These are phyloP conservation scores for Ceuthmochares aereus DNA, from an alignment of 2,113 vertebrate species.

Conservation along the genomic window DNA sequence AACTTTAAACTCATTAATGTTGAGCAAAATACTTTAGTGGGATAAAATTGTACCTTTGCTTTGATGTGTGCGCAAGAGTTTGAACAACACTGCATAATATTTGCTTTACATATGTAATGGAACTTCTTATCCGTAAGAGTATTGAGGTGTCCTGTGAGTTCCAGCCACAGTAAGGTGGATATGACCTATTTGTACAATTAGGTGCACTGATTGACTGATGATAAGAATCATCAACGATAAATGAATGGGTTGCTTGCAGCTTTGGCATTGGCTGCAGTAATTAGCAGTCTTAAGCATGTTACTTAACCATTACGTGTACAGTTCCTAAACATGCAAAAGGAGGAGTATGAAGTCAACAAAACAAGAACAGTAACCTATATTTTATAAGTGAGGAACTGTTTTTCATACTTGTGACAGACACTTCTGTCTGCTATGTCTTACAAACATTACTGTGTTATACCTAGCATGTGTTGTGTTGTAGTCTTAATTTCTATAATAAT, in stretches of 20 bases:
- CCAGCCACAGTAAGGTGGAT: not conserved
- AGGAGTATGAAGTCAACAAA: not conserved
- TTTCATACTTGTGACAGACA: not conserved
- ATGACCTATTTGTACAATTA: not conserved
- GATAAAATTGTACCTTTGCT: not conserved
- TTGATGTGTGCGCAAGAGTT: not conserved
- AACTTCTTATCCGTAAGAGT: not conserved
- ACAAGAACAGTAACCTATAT: not conserved
- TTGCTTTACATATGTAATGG: not conserved
- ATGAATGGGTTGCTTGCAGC: not conserved
- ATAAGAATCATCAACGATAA: not conserved
- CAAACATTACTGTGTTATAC: not conserved
- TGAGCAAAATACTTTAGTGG: not conserved
- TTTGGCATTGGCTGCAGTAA: not conserved
- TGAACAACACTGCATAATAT: not conserved
- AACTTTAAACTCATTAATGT: not conserved
- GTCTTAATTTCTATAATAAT: not conserved
- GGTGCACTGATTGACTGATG: not conserved
- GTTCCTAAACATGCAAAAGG: not conserved
- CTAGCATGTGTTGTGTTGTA: not conserved
- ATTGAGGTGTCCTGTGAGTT: not conserved
- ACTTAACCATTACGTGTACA: accelerated
- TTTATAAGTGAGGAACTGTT: not conserved
- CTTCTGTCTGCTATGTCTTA: not conserved
- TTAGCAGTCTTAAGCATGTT: not conserved